Evolutionary conservation across 2,888 invertebrate species (phyloP).

Genomic region (Theretra japonica): DNA sequence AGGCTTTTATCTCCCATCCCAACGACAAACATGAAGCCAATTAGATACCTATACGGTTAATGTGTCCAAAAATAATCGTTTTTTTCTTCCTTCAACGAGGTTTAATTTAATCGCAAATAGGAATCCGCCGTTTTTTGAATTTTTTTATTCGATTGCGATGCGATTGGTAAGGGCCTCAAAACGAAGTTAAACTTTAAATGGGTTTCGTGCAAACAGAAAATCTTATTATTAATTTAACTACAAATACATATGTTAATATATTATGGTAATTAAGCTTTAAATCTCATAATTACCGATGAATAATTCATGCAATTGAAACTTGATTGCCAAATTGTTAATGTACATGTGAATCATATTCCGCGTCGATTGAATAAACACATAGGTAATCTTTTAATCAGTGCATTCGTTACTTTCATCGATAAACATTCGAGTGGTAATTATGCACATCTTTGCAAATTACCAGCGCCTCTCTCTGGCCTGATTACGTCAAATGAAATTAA

Average conservation of each 20-base stretch:
- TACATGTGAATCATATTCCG: neutral
- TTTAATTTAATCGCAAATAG: no score
- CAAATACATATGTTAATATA: neutral
- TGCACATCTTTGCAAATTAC: constrained; percentile 25
- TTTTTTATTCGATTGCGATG: no score
- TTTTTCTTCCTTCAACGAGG: no score
- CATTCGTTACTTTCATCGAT: constrained; percentile 28
- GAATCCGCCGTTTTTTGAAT: no score
- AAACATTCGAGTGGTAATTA: constrained; percentile 23
- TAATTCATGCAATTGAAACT: neutral
- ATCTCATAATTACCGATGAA: neutral
- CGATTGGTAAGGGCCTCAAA: no score
- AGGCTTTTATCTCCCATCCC: no score
- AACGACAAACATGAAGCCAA: no score
- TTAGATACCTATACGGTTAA: no score
- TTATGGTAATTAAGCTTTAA: neutral
- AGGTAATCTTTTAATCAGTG: constrained; percentile 5
- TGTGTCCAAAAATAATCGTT: no score
- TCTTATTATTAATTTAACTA: neutral
- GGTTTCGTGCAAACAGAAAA: neutral
- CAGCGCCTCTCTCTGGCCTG: constrained; percentile 20
- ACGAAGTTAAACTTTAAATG: no score
- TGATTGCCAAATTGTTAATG: neutral
- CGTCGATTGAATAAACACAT: neutral
- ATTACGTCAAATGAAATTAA: constrained; percentile 19